Evolutionary conservation across 2,113 vertebrate species (phyloP).

Genomic region (Apus apus): DNA sequence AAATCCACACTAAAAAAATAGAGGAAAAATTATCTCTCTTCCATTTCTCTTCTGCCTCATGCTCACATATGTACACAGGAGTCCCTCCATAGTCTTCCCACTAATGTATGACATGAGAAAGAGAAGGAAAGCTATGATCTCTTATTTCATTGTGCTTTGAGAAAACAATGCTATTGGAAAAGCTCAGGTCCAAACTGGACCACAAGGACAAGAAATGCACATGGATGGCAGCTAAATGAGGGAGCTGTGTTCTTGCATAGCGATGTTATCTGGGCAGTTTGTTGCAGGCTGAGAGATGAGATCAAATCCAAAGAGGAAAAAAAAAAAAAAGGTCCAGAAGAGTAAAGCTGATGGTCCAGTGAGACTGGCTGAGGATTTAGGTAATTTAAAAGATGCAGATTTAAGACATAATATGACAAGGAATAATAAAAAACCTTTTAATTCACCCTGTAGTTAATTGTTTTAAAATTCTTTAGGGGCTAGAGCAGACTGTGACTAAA

Average conservation of each 20-base stretch:
- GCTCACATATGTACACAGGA: not conserved
- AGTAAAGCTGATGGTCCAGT: not conserved
- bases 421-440: not conserved
- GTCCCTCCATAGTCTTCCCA: not conserved
- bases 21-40: not conserved
- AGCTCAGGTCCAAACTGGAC: not conserved
- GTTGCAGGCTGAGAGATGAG: not conserved
- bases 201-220: not conserved
- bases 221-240: not conserved
- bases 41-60: not conserved
- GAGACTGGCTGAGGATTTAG: not conserved
- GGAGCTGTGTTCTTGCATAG: not conserved
- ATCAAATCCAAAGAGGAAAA: not conserved
- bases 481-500: not conserved
- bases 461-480: not conserved
- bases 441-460: not conserved
- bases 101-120: not conserved
- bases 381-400: not conserved
- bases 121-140: not conserved
- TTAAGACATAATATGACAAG: not conserved
- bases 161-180: not conserved
- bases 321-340: not conserved
- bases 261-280: not conserved
- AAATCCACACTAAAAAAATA: not conserved
- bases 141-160: not conserved